Percentiles rank a stretch among this genome's conserved stretches.
phyloP scores from a whole-genome alignment of 53 echinoderm and acorn worm genomes.

The Luidia sarsii region DNA sequence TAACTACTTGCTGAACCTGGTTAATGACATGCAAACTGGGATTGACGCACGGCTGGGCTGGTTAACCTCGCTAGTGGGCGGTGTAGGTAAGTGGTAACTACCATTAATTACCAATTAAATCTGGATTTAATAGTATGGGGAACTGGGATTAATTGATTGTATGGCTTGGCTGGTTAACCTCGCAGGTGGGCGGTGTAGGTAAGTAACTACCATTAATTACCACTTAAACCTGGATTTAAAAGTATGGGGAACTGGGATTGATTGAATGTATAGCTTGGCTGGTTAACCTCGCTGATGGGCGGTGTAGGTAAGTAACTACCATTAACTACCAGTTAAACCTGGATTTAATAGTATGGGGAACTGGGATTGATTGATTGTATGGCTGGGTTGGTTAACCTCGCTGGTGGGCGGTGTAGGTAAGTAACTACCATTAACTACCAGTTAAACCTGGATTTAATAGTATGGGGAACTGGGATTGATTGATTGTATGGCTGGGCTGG shows the following conservation, averaged over 20 bases:
- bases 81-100: conserved; percentile 67
- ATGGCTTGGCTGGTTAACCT: conserved; percentile 83
- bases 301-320: conserved; percentile 77
- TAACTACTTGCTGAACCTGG: conserved; percentile 67
- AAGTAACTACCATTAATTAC: too few relatives aligned
- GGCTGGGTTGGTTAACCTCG: conserved; percentile 81
- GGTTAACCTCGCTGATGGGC: conserved; percentile 73
- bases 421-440: conserved; percentile 73
- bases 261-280: conserved; percentile 78
- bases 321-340: conserved; percentile 73
- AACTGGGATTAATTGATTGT: conserved; percentile 75
- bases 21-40: conserved; percentile 83
- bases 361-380: conserved; percentile 75
- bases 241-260: conserved; percentile 78
- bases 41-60: conserved; percentile 86
- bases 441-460: conserved; percentile 64
- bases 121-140: too few relatives aligned
- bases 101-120: too few relatives aligned
- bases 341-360: conserved; percentile 81
- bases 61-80: conserved; percentile 71
- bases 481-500: conserved; percentile 87
- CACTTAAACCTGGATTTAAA: too few relatives aligned
- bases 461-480: conserved; percentile 87
- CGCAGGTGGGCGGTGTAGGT: conserved; percentile 78
- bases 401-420: conserved; percentile 77